phyloP scores from a whole-genome alignment of 2,888 invertebrate species.

The Agrochola litura region DNA sequence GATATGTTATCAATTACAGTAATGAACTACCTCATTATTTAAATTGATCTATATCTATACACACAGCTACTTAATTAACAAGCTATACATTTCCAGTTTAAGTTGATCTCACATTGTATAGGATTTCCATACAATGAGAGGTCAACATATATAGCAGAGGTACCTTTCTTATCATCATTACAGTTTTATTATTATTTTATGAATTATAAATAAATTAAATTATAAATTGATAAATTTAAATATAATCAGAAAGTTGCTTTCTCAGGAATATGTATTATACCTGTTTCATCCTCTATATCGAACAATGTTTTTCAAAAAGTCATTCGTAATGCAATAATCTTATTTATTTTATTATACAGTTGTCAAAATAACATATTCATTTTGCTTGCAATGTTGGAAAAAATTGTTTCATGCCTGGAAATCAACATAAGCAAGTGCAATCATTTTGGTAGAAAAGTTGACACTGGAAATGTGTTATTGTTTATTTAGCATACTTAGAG shows the following conservation, averaged over 20 bases:
- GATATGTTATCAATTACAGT: slow-evolving; percentile 36
- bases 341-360: not conserved
- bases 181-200: not conserved
- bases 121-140: too few species aligned
- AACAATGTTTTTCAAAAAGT: not conserved
- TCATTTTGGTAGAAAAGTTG: not conserved
- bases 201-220: not conserved
- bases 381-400: not conserved
- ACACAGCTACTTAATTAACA: too few species aligned
- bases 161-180: slow-evolving; percentile 3
- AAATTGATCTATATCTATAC: not conserved
- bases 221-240: not conserved
- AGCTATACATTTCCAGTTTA: too few species aligned
- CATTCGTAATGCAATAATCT: not conserved
- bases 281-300: not conserved
- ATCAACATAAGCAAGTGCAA: not conserved
- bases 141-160: too few species aligned
- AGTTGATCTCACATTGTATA: too few species aligned
- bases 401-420: not conserved
- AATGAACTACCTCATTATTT: slow-evolving; percentile 31
- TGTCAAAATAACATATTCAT: not conserved
- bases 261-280: not conserved
- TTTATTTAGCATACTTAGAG: slow-evolving; percentile 25
- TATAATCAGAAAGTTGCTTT: not conserved
- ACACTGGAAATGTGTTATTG: not conserved